Base-by-base conservation (phyloP, 1,140 invertebrate genomes). In the Penaeus chinensis region DNA sequence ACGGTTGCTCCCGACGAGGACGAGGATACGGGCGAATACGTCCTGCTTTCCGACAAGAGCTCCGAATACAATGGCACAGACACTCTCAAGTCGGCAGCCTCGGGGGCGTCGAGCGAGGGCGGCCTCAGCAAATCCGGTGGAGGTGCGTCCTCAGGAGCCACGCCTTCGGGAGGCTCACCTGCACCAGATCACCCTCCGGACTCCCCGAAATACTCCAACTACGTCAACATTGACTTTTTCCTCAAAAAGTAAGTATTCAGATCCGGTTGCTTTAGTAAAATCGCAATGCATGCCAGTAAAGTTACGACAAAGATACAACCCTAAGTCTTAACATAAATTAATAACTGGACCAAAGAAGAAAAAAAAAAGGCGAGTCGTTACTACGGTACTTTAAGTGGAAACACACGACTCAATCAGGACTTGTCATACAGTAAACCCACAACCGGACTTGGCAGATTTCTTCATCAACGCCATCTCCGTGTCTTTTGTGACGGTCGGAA, bases 1-100 rank as follows among this genome's bases (percentile, higher is more conserved):
- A 95, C 95, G 86, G 96, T 97, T 65, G 95, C 96, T 3, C 93
- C 95, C 77, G 96, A 96, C 91, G 94, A 95, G 89, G 95, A 96
- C 90, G 95, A 96, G 92, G 96, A 96, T 92, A 95, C 95, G 90
- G 91, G 82, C 88, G 91, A 89, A 95, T 95, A 91, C 95, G 83
- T 89, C 37, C 94, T 93, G 87, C 94, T 93, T 62, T 93, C 94
- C 32, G 95, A 94, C 91, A 95, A 94, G 74, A 91, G 88, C 66
- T 89, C 84, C 20, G 88, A 89, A 22, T 89, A 89, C 37, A 89
- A 88, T 66, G 85, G 83, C 27, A 84, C 82, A 42, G 89, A 89
- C 63, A 90, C 90, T 10, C 80, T 90, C 66, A 90, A 89, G 88
- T 89, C 88, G 1, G 90, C 83, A 3, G 88, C 87, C 11, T 90